A percentile compares a stretch with the other conserved stretches of the same genome.
These are phyloP conservation scores for Sitta europaea DNA, from an alignment of 2,113 vertebrate species.

Conservation along the genomic window DNA sequence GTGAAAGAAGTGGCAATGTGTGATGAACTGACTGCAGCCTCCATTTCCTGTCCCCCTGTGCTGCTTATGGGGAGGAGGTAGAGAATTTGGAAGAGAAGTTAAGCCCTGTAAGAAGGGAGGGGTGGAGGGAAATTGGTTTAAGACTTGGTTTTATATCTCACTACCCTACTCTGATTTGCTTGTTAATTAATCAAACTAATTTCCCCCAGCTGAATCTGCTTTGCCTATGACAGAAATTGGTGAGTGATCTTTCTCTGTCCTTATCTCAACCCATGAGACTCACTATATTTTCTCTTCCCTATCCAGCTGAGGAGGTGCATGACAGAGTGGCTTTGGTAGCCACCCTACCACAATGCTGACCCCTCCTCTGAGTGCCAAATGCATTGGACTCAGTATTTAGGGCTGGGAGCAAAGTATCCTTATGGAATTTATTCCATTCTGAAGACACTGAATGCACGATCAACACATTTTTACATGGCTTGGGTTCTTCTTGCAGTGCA, in stretches of 20 bases:
- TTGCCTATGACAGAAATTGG: background rate
- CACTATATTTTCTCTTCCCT: background rate
- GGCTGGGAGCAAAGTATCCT: background rate
- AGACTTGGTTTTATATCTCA: background rate
- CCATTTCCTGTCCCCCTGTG: background rate
- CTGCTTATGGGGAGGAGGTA: background rate
- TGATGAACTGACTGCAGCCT: background rate
- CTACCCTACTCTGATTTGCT: background rate
- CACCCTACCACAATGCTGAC: background rate
- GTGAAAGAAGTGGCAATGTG: background rate
- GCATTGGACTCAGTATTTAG: background rate
- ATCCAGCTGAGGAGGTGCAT: background rate
- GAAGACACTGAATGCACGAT: conserved; percentile 53
- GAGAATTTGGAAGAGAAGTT: background rate
- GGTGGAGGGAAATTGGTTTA: background rate
- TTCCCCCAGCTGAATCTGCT: background rate
- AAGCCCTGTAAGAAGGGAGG: background rate
- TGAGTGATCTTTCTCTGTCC: background rate
- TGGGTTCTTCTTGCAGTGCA: conserved; percentile 24
- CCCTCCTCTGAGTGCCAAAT: background rate
- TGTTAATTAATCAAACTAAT: background rate
- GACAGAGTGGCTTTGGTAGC: background rate
- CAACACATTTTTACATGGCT: conserved; percentile 25
- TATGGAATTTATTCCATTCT: background rate
- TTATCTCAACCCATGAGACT: background rate